Conservation (phyloP, 2,797 vertebrate species). For the Anolis apletophallus region DNA sequence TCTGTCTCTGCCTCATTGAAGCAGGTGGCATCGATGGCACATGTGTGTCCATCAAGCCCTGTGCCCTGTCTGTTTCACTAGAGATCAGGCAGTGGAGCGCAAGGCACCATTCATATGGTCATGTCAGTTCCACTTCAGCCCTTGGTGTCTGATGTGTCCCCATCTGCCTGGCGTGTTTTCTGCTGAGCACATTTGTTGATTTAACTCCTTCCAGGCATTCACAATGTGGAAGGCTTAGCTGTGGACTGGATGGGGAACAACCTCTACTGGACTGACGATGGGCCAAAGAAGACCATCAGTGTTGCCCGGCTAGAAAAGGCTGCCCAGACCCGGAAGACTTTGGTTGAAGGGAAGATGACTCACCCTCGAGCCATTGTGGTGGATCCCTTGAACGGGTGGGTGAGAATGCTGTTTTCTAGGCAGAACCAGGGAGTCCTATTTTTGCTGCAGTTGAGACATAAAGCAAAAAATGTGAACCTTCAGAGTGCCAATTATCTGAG, state of each 20-base stretch:
- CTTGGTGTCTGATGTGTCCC: not conserved
- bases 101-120: conserved; percentile 4
- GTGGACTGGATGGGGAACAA: conserved; percentile 99
- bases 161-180: rapidly evolving
- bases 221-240: conserved; percentile 95
- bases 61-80: conserved; percentile 16
- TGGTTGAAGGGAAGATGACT: conserved; percentile 97
- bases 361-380: conserved; percentile 96
- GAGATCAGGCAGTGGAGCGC: not conserved
- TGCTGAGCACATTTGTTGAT: conserved; percentile 7
- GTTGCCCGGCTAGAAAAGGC: conserved; percentile 96
- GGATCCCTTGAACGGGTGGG: conserved; percentile 93
- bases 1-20: not conserved
- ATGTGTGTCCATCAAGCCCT: not conserved
- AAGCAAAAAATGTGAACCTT: not conserved
- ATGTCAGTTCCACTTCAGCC: not conserved
- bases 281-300: conserved; percentile 96
- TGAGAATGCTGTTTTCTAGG: not conserved
- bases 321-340: conserved; percentile 92
- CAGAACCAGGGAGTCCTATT: not conserved
- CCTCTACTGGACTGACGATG: conserved; percentile 97
- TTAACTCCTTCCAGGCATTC: conserved; percentile 83
- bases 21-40: not conserved
- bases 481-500: not conserved
- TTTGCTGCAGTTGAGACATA: not conserved